phyloP scores from a whole-genome alignment of 2,113 vertebrate species.

The Eonycteris spelaea region DNA sequence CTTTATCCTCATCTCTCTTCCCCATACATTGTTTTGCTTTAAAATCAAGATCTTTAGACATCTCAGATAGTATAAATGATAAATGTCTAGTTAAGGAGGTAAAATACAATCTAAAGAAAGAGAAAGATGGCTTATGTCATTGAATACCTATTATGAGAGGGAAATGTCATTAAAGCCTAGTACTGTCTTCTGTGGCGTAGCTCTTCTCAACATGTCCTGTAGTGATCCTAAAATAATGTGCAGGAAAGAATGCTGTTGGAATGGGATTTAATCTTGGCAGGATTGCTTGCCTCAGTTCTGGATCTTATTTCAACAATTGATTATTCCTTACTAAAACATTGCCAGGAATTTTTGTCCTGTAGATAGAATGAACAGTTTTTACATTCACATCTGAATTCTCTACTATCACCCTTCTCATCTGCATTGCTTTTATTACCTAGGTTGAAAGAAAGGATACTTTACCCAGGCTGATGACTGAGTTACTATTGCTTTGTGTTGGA shows the following conservation, averaged over 20 bases:
- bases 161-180: neutral
- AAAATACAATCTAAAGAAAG: neutral
- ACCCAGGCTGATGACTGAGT: too few relatives aligned
- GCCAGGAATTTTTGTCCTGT: too few relatives aligned
- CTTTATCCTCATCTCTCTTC: neutral
- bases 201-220: neutral
- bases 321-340: too few relatives aligned
- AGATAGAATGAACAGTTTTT: too few relatives aligned
- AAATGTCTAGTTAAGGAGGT: neutral
- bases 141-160: neutral
- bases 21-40: neutral
- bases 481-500: too few relatives aligned
- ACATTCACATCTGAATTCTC: too few relatives aligned
- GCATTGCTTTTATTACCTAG: too few relatives aligned
- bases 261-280: neutral
- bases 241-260: neutral
- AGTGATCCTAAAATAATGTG: neutral
- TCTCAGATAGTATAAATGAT: neutral
- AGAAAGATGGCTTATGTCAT: neutral
- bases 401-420: too few relatives aligned
- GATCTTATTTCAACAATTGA: too few relatives aligned
- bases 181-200: neutral
- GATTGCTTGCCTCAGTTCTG: too few relatives aligned
- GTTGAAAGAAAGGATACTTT: too few relatives aligned
- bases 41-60: neutral